These are phyloP conservation scores for Apteryx mantelli DNA, from an alignment of 2,113 vertebrate genomes.

Conservation along the genomic window DNA sequence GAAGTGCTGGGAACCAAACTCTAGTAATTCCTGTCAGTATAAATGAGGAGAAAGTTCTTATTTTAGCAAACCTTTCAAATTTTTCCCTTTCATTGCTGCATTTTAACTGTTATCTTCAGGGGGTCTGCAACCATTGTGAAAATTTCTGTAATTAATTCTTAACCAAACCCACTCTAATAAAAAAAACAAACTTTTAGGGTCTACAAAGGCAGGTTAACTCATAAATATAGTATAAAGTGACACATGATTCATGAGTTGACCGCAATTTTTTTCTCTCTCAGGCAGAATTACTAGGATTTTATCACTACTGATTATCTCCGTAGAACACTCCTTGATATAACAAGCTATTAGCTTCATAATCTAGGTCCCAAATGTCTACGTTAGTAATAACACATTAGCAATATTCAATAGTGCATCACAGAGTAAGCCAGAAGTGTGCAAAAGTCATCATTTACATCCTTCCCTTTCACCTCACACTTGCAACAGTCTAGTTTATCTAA, in stretches of 20 bases:
- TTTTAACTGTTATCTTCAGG: constrained; percentile 30
- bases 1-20: constrained; percentile 38
- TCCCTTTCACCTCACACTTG: neutral
- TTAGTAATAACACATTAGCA: neutral
- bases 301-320: constrained; percentile 27
- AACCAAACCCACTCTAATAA: neutral
- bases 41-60: constrained; percentile 27
- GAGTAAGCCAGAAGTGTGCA: neutral
- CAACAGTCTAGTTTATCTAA: neutral
- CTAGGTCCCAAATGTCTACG: neutral
- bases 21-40: constrained; percentile 29
- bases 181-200: neutral
- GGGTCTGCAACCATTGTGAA: neutral
- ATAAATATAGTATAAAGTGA: neutral
- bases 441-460: neutral
- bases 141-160: constrained; percentile 50
- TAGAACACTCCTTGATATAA: neutral
- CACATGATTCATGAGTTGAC: neutral
- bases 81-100: neutral
- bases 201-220: neutral
- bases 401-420: neutral
- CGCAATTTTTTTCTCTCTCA: neutral
- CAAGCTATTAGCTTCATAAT: neutral
- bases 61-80: neutral
- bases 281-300: constrained; percentile 6